Base-by-base conservation (phyloP, 2,888 invertebrate species). In the Agriotes lineatus region DNA sequence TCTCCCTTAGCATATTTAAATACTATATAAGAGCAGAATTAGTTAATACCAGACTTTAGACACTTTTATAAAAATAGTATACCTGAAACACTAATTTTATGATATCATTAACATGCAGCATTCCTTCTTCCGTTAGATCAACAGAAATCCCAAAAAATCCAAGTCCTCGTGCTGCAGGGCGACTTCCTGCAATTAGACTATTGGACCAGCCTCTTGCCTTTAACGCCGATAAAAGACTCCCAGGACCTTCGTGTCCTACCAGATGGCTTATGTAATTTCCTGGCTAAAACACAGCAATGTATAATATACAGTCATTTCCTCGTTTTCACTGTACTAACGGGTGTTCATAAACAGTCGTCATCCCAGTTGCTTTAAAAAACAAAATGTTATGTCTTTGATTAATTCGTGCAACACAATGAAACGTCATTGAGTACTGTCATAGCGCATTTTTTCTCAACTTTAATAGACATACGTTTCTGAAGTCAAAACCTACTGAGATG, bases 211-310 rank as follows among this genome's bases (percentile, higher is more conserved):
- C 96, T 68, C 89, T 88, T 0, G 90, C 88, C 80, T 96, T 97
- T 56, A 99, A 86, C 57, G 93, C 93, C 0, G 97, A 94, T 69
- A 98, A 86, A 68, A 99, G 87, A 78, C 97, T 97, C 2, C 99
- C 98, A 1, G 94, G 91, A 0, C 98, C 97, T 85, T 99, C 99
- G 82, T 99, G 99, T 0, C 98, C 99, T 75, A 99, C 87, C 72
- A 99, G 86, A 84, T 99, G 96, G 2, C 95, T 93, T 72, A 97
- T 85, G 82, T 97, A 98, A 81, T 92, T 90, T 18, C 91, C 91
- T 22, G 97, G 97, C 96, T 97, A 48, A 10, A 67, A 67, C n/a
- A n/a, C n/a, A n/a, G n/a, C n/a, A n/a, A n/a, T n/a, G n/a, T n/a
- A n/a, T n/a, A n/a, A n/a, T n/a, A n/a, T n/a, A n/a, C n/a, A n/a